Percentiles rank a stretch among this genome's conserved stretches.
Conservation (phyloP, 2,797 vertebrate genomes). For the Urosaurus nigricauda region DNA sequence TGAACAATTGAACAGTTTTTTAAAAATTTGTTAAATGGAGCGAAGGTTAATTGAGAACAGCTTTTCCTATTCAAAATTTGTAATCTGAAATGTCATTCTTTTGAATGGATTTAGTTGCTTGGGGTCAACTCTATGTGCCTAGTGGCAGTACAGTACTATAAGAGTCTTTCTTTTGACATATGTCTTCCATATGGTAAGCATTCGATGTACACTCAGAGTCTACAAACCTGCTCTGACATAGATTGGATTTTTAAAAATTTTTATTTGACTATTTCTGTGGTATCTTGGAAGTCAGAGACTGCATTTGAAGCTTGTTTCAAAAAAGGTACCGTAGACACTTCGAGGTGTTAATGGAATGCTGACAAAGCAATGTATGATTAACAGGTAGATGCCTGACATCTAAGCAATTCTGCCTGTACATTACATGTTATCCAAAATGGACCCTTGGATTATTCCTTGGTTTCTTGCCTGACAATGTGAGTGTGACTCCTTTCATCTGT, state of each 20-base stretch:
- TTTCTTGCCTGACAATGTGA: background rate
- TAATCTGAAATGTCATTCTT: conserved; percentile 18
- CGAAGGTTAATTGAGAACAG: conserved; percentile 10
- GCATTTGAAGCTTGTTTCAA: background rate
- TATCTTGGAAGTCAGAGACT: background rate
- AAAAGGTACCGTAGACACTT: background rate
- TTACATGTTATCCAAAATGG: background rate
- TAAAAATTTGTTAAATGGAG: background rate
- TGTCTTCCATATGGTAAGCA: conserved; percentile 2
- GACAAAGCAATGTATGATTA: background rate
- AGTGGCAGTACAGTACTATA: accelerated
- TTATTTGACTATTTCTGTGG: background rate
- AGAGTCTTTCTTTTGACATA: background rate
- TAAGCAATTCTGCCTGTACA: background rate
- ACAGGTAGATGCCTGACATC: background rate
- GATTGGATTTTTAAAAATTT: background rate
- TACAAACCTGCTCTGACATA: background rate
- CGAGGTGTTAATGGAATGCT: background rate
- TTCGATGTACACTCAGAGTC: background rate
- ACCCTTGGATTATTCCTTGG: too few species aligned
- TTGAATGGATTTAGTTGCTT: conserved; percentile 1
- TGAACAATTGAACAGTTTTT: background rate
- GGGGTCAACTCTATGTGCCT: conserved; percentile 3
- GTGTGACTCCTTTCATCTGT: background rate
- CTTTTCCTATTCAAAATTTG: conserved; percentile 5